Evolutionary conservation across 1,140 invertebrate genomes (phyloP).

Genomic region (Drosophila pandora): DNA sequence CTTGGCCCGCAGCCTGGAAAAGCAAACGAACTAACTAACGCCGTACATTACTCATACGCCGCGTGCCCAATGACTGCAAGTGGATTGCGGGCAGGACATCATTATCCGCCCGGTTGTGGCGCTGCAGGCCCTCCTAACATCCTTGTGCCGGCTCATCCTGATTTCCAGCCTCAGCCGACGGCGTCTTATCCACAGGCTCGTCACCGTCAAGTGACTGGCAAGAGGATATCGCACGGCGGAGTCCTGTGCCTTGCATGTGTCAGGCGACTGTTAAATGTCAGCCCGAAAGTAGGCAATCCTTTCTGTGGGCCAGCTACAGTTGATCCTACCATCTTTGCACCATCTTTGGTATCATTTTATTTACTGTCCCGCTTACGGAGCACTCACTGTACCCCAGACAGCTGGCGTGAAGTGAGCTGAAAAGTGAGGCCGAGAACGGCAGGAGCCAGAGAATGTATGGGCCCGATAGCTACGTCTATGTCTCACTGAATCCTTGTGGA

Average conservation of each 20-base stretch:
- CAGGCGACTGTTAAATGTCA: slow-evolving; percentile 64
- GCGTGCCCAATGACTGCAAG: slow-evolving; percentile 47
- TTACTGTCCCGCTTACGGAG: background rate
- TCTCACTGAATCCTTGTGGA: slow-evolving; percentile 37
- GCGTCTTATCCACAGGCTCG: slow-evolving; percentile 44
- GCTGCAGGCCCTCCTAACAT: slow-evolving; percentile 9
- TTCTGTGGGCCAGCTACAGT: background rate
- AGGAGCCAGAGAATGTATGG: background rate
- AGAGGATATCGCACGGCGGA: slow-evolving; percentile 34
- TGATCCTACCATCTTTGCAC: background rate
- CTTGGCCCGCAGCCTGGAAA: background rate
- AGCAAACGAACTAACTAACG: slow-evolving; percentile 44
- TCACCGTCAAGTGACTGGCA: slow-evolving; percentile 58
- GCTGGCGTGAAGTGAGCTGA: slow-evolving; percentile 4
- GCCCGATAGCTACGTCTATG: slow-evolving; percentile 21
- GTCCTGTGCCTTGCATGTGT: slow-evolving; percentile 35
- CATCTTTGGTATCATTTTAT: too few relatives aligned
- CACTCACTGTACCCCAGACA: background rate
- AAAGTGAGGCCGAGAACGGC: slow-evolving; percentile 12
- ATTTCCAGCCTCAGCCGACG: background rate
- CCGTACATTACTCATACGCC: slow-evolving; percentile 68
- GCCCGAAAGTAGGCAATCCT: slow-evolving; percentile 40
- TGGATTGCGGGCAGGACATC: slow-evolving; percentile 57
- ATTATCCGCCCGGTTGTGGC: slow-evolving; percentile 57
- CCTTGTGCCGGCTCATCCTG: background rate